Base-by-base conservation (phyloP, 2,888 invertebrate genomes). In the Nymphalis c-album region DNA sequence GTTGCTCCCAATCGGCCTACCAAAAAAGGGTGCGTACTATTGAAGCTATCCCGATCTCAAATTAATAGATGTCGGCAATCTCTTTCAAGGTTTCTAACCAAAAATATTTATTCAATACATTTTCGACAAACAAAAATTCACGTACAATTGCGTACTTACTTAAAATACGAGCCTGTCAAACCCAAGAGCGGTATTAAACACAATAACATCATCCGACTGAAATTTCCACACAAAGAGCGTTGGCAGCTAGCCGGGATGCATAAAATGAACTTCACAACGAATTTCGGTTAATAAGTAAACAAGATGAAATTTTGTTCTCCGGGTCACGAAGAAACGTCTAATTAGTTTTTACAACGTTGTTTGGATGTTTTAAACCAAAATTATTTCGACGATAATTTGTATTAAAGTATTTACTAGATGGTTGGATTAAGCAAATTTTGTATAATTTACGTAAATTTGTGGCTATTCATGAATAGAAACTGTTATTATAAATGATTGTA, bases 241-340 rank as follows among this genome's bases (percentile, higher is more conserved):
- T 59, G 59, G 51, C 59, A 51, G 59, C 59, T 51, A 45, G 45
- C 58, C 45, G 51, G 40, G 45, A 60, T 59, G 59, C 51, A 60
- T 59, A 60, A 64, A 64, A 59, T 51, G 50, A 64, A 64, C 59
- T 59, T 64, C 59, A 18, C 17, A 51, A 45, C 59, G 31, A 64
- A 51, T 59, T 59, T 60, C 48, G 51, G 64, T 59, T 48, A 64
- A 60, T 64, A 64, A 60, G 64, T 57, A 60, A 64, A 64, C 64
- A 59, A 58, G 58, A 59, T 64, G 59, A 58, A 64, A 64, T 58
- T 22, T 20, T 17, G 26, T 50, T 48, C 58, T 31, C 40, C n/a
- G 22, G 63, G 20, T 40, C 55, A 50, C 59, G 16, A 59, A 13
- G 50, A 18, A 45, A 31, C 18, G 40, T 13, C 51, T 64, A 64